phyloP scores from a whole-genome alignment of 2,888 invertebrate genomes.

The Phengaris arion region DNA sequence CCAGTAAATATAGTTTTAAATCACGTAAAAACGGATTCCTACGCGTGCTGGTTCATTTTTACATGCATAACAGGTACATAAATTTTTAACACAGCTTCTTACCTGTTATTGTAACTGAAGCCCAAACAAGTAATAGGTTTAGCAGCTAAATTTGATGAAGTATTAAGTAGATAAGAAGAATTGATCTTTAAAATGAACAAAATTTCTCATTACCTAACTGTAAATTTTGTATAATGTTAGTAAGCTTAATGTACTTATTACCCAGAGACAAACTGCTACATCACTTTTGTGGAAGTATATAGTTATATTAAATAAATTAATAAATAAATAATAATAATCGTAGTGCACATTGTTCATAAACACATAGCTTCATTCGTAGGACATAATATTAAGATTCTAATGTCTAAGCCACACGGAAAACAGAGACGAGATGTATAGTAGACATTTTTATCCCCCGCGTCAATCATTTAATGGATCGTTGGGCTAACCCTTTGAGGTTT shows the following conservation, averaged over 20 bases:
- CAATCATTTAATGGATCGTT: conserved; percentile 57
- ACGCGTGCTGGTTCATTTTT: neutral
- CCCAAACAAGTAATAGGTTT: no score
- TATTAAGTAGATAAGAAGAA: no score
- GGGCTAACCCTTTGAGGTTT: conserved; percentile 61
- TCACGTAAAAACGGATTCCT: neutral
- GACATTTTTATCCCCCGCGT: conserved; percentile 40
- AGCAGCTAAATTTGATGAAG: no score
- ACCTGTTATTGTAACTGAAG: neutral
- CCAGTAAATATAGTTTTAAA: neutral
- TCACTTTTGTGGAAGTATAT: no score
- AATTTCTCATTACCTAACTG: no score
- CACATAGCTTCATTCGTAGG: neutral
- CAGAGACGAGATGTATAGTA: neutral
- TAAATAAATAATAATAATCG: no score
- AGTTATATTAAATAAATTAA: no score
- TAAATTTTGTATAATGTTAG: no score
- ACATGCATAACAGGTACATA: neutral
- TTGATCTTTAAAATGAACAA: no score
- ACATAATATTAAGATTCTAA: neutral
- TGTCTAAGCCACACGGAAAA: neutral
- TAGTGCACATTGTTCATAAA: no score
- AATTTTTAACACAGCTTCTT: neutral
- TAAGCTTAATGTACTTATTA: no score
- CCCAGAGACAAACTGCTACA: no score